These are phyloP conservation scores for Trachelus stipa DNA, from an alignment of 2,888 invertebrate genomes.

Conservation along the genomic window DNA sequence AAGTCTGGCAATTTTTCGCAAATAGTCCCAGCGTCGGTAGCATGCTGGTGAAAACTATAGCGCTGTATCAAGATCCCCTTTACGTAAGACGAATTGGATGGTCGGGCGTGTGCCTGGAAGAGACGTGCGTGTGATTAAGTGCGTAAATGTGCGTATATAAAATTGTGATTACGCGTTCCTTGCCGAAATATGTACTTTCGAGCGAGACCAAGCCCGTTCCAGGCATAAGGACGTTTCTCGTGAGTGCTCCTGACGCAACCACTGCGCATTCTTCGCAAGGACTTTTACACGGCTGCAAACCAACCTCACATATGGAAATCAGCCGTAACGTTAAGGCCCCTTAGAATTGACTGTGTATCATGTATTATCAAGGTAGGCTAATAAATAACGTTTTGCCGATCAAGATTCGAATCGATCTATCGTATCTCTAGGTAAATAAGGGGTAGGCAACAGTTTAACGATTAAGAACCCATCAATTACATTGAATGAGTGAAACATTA, in stretches of 20 bases:
- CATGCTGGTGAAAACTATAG: constrained; percentile 38
- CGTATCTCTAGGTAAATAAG: background rate
- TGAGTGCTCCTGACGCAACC: constrained; percentile 8
- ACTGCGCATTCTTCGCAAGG: constrained; percentile 43
- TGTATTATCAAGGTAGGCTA: background rate
- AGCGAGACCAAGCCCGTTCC: background rate
- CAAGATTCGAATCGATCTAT: background rate
- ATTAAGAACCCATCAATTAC: background rate
- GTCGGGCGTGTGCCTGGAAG: background rate
- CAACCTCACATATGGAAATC: background rate
- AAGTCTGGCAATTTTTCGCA: background rate
- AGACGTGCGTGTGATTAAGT: background rate
- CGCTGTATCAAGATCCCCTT: constrained; percentile 41
- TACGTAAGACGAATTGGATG: constrained; percentile 30
- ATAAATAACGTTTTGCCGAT: background rate
- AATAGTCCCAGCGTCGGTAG: background rate
- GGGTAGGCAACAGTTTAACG: background rate
- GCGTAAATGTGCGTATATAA: background rate
- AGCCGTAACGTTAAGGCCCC: background rate
- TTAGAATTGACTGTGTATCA: background rate
- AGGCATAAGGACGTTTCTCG: constrained; percentile 2
- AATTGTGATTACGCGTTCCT: background rate
- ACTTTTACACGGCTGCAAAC: constrained; percentile 16
- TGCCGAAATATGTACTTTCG: constrained; percentile 4
- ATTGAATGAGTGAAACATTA: background rate